phyloP scores from a whole-genome alignment of 2,888 invertebrate species.

The Sceliomorpha sp. region DNA sequence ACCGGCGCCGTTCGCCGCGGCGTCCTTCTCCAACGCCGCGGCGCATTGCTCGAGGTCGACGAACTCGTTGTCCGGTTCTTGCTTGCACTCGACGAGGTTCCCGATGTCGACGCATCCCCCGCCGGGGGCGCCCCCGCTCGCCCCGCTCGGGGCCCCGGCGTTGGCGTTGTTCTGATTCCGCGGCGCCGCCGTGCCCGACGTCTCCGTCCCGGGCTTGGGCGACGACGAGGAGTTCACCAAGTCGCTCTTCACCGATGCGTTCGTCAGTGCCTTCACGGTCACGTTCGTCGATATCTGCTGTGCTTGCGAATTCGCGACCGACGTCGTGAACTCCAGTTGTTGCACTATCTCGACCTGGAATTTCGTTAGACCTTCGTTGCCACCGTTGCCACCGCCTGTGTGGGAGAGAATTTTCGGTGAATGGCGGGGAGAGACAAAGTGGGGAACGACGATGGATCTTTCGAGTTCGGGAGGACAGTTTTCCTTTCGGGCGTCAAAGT shows the following conservation, averaged over 20 bases:
- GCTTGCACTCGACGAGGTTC: slow-evolving; percentile 90
- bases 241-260: slow-evolving; percentile 85
- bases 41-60: slow-evolving; percentile 93
- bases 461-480: no score
- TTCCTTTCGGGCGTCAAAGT: no score
- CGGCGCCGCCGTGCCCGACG: slow-evolving; percentile 72
- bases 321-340: slow-evolving; percentile 93
- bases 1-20: slow-evolving; percentile 86
- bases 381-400: slow-evolving; percentile 68
- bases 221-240: slow-evolving; percentile 79
- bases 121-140: slow-evolving; percentile 56
- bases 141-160: slow-evolving; percentile 61
- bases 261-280: slow-evolving; percentile 91
- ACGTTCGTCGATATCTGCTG: slow-evolving; percentile 96
- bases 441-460: no score
- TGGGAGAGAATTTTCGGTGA: no score
- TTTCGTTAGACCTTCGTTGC: slow-evolving; percentile 83
- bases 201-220: slow-evolving; percentile 81
- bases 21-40: slow-evolving; percentile 92
- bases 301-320: slow-evolving; percentile 91
- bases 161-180: slow-evolving; percentile 68
- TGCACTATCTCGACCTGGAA: slow-evolving; percentile 96
- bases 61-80: slow-evolving; percentile 92
- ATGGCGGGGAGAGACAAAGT: no score
- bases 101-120: slow-evolving; percentile 82